These are phyloP conservation scores for Lampris incognitus DNA, from an alignment of 2,113 vertebrate genomes.

Conservation along the genomic window DNA sequence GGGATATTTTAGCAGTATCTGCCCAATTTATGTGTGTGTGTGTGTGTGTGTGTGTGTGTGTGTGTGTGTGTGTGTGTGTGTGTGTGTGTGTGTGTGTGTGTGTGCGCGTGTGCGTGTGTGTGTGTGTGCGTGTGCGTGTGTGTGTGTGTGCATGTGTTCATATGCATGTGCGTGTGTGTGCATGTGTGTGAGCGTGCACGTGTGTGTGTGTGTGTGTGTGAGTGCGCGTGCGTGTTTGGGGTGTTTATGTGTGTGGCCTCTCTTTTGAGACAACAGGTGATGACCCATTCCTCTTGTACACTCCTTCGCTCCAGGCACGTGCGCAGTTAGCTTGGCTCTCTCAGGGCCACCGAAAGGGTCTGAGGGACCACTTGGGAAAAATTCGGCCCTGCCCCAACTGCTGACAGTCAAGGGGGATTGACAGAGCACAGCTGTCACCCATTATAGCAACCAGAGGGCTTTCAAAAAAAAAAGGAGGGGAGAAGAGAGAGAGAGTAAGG, in stretches of 20 bases:
- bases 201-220: conserved; percentile 29
- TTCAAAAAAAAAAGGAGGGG: conserved; percentile 54
- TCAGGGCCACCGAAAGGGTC: conserved; percentile 63
- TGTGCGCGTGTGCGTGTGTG: conserved; percentile 2
- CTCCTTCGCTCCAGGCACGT: conserved; percentile 59
- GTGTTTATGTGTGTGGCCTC: not conserved
- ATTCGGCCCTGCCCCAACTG: conserved; percentile 50
- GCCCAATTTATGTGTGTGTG: conserved; percentile 2
- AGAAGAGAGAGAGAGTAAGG: not conserved
- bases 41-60: conserved; percentile 42
- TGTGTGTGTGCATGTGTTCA: conserved; percentile 14
- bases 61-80: not conserved
- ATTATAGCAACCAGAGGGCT: conserved; percentile 71
- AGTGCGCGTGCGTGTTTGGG: not conserved
- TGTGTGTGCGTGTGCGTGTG: conserved; percentile 12
- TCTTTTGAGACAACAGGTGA: conserved; percentile 67
- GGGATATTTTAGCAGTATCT: not conserved
- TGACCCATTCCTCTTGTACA: conserved; percentile 50
- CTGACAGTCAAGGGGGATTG: conserved; percentile 80
- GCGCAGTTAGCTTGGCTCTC: conserved; percentile 58
- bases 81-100: conserved; percentile 15
- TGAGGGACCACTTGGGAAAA: conserved; percentile 79
- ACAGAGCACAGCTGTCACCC: conserved; percentile 80
- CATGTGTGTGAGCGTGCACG: conserved; percentile 16
- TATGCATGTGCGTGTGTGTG: not conserved